phyloP scores from a whole-genome alignment of 2,888 invertebrate genomes.

The Sylvicola cinctus region DNA sequence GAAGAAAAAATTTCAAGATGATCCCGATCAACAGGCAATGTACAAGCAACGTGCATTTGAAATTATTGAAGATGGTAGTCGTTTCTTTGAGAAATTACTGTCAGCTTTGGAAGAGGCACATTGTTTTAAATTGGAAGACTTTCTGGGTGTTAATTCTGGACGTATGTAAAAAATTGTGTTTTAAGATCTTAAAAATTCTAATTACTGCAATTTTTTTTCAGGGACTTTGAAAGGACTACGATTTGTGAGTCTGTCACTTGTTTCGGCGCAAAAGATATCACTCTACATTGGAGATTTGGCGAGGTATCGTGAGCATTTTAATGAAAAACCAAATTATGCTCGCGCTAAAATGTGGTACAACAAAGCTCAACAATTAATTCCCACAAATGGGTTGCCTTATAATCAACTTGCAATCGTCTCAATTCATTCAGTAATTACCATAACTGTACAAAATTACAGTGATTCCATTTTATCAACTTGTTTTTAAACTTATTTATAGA shows the following conservation, averaged over 20 bases:
- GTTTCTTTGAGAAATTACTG: conserved; percentile 57
- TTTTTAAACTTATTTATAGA: conserved; percentile 33
- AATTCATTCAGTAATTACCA: conserved; percentile 45
- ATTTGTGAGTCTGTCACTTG: conserved; percentile 51
- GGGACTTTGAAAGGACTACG: conserved; percentile 40
- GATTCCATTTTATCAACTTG: neutral
- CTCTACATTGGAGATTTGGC: conserved; percentile 84
- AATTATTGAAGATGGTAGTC: conserved; percentile 53
- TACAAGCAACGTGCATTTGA: conserved; percentile 36
- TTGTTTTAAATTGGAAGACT: conserved; percentile 30
- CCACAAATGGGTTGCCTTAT: conserved; percentile 87
- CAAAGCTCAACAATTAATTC: conserved; percentile 82
- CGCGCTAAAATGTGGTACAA: conserved; percentile 72
- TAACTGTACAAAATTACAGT: neutral
- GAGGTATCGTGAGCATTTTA: conserved; percentile 71
- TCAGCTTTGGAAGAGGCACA: conserved; percentile 52
- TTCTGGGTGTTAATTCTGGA: conserved; percentile 7
- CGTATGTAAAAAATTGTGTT: conserved; percentile 1
- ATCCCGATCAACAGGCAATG: conserved; percentile 41
- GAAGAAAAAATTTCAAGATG: conserved; percentile 40
- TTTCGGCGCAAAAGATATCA: conserved; percentile 71
- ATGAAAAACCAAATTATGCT: conserved; percentile 61
- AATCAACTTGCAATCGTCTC: conserved; percentile 87
- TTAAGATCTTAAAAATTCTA: conserved; percentile 4
- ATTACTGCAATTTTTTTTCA: conserved; percentile 18